These are phyloP conservation scores for Chionomys nivalis DNA, from an alignment of 2,113 vertebrate genomes.

Conservation along the genomic window DNA sequence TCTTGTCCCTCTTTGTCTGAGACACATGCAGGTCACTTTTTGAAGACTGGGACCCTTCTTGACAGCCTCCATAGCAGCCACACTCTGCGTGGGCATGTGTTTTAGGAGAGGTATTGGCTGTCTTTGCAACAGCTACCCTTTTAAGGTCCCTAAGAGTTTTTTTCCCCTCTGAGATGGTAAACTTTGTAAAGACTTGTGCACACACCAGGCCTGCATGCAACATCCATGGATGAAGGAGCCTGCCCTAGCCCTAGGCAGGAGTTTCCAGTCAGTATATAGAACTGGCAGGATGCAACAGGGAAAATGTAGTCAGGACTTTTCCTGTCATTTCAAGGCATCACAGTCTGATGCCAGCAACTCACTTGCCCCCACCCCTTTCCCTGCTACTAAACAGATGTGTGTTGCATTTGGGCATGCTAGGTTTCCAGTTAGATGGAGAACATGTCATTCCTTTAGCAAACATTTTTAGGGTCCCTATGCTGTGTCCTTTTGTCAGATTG, in stretches of 20 bases:
- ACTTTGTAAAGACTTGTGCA: not conserved
- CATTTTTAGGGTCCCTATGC: not conserved
- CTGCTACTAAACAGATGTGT: not conserved
- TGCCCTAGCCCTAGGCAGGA: rapidly evolving
- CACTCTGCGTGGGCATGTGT: rapidly evolving
- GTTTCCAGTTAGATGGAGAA: not conserved
- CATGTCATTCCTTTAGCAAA: not conserved
- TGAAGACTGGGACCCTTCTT: not conserved
- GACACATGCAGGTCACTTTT: not conserved
- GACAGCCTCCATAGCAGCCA: not conserved
- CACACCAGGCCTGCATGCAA: not conserved
- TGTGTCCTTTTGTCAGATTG: not conserved
- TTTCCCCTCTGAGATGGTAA: not conserved
- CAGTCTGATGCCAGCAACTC: not conserved
- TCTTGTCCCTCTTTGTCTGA: not conserved
- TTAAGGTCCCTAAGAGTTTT: rapidly evolving
- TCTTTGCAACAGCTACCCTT: not conserved
- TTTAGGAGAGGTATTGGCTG: rapidly evolving
- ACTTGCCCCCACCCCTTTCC: not conserved
- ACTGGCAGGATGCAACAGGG: not conserved
- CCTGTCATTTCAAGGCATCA: not conserved
- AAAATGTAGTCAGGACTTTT: not conserved
- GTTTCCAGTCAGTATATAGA: not conserved
- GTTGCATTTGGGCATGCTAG: not conserved
- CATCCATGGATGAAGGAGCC: not conserved